Evolutionary conservation across 1,140 invertebrate species (phyloP), one percentile per base, ranked within the genome.

Genomic region (Drosophila littoralis): DNA sequence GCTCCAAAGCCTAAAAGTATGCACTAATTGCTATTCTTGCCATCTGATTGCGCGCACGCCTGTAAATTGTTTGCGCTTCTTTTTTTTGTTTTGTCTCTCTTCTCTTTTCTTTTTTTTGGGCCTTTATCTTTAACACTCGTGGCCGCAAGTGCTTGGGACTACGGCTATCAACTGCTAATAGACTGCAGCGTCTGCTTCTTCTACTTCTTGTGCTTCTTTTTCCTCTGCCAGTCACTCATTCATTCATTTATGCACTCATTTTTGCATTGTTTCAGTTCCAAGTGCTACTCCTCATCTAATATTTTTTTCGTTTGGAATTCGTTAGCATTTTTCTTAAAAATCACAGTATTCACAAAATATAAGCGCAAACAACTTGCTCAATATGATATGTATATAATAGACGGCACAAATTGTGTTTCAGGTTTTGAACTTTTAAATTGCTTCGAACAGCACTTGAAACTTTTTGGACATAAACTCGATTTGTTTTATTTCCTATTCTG

Each of bases 21-120:
- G 77, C 77, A 73, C 80, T 89, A 90, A 88, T 86, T 86, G 82
- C 75, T 88, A 74, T 82, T 85, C 84, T 69, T 84, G 67, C 72
- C 51, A 48, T 58, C 58, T 75, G 63, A 75, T 75, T 75, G 67
- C 67, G 57, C 57, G 42, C 35, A 28, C 22, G 12, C 36, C 43
- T 52, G 28, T 12, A 46, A 12, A 36, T 48, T 65, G 13, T 33
- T 15, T 13, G 13, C 4, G 22, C 22, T 36, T 50, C 22, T 40
- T 52, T 10, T 15, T 55, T n/a, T 55, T 46, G 13, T 22, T 48
- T 17, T 7, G 22, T 15, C 36, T 59, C 7, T 43, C 2, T 12
- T 15, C 46, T 38, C 13, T 40, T 32, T 6, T 9, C 17, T 13
- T 13, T 48, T 9, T 43, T 15, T 57, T 38, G n/a, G 13, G 15